Percentiles rank a stretch among this genome's conserved stretches.
Evolutionary conservation across 1,140 invertebrate species (phyloP).

Genomic region (Aphelenchoides besseyi): DNA sequence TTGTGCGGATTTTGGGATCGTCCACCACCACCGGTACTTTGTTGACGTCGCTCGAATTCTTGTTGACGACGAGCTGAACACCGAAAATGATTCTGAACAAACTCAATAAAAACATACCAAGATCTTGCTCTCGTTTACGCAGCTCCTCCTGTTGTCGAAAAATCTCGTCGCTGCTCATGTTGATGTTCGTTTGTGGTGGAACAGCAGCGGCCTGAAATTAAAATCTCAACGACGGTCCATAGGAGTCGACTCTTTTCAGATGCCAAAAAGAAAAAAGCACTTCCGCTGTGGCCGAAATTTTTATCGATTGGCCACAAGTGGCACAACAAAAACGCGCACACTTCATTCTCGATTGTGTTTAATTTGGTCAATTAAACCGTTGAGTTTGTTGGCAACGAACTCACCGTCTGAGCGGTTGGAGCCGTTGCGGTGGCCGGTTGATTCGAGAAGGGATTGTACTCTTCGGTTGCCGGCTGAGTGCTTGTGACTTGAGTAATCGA

Average conservation of each 20-base stretch:
- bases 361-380: constrained; percentile 4
- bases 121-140: constrained; percentile 54
- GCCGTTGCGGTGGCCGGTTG: not conserved
- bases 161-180: constrained; percentile 50
- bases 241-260: constrained; percentile 5
- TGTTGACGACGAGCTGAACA: constrained; percentile 56
- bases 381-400: not conserved
- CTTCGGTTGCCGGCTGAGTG: constrained; percentile 38
- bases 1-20: constrained; percentile 73
- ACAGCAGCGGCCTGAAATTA: constrained; percentile 30
- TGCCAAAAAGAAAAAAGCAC: constrained; percentile 20
- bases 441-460: constrained; percentile 58
- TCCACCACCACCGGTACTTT: constrained; percentile 21
- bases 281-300: not conserved
- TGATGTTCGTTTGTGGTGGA: constrained; percentile 24
- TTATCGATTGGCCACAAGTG: constrained; percentile 24
- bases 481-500: constrained; percentile 41
- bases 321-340: not conserved
- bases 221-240: constrained; percentile 9
- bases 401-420: constrained; percentile 14
- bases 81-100: too few species aligned
- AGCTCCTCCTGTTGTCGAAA: constrained; percentile 62
- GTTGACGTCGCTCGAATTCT: constrained; percentile 53
- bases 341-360: not conserved
- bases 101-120: too few species aligned